These are phyloP conservation scores for Augiades crinisus DNA, from an alignment of 2,888 invertebrate genomes.

Conservation along the genomic window DNA sequence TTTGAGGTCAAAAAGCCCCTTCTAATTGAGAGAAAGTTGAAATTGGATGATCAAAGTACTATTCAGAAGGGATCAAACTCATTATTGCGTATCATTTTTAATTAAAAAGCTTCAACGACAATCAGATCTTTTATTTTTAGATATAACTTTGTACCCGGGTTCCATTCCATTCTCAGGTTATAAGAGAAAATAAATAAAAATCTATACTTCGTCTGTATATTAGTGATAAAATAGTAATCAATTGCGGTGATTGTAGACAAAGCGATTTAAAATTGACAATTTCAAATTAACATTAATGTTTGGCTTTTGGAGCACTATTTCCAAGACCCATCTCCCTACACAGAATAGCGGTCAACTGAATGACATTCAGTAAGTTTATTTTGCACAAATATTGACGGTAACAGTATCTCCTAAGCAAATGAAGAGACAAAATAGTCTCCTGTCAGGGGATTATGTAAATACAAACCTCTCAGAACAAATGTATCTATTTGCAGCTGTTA, in stretches of 20 bases:
- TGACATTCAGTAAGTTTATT: slow-evolving; percentile 31
- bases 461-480: not conserved
- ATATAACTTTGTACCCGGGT: too few species aligned
- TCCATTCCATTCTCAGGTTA: too few species aligned
- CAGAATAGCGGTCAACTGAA: too few species aligned
- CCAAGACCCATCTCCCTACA: too few species aligned
- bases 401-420: slow-evolving; percentile 34
- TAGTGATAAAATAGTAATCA: too few species aligned
- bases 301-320: too few species aligned
- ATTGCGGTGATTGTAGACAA: too few species aligned
- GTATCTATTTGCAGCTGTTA: slow-evolving; percentile 1
- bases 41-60: slow-evolving; percentile 29
- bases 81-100: slow-evolving; percentile 26
- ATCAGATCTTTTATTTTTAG: not conserved
- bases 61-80: slow-evolving; percentile 19
- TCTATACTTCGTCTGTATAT: too few species aligned
- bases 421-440: slow-evolving; percentile 23
- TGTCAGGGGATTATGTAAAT: not conserved
- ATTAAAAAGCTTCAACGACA: slow-evolving; percentile 22
- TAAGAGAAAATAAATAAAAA: too few species aligned
- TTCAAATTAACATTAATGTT: too few species aligned
- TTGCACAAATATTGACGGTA: slow-evolving; percentile 37
- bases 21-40: slow-evolving; percentile 19
- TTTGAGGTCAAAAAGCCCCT: slow-evolving; percentile 13
- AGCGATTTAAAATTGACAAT: too few species aligned